These are phyloP conservation scores for Pollenia angustigena DNA, from an alignment of 2,888 invertebrate genomes.

Conservation along the genomic window DNA sequence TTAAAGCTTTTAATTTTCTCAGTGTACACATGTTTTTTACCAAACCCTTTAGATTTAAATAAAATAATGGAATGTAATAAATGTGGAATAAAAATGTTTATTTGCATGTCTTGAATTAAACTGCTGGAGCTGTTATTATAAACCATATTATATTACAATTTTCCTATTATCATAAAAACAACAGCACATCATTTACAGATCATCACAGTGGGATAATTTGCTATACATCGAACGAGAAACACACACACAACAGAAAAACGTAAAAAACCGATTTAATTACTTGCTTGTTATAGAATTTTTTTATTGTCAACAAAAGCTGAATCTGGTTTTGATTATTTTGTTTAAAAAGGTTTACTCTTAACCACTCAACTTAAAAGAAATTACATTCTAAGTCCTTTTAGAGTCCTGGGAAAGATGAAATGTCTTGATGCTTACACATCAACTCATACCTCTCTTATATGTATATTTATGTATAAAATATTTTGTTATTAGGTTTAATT, in stretches of 20 bases:
- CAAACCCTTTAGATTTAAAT: slow-evolving; percentile 10
- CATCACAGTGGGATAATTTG: slow-evolving; percentile 67
- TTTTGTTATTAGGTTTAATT: slow-evolving; percentile 67
- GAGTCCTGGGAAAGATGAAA: slow-evolving; percentile 30
- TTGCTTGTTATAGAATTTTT: slow-evolving; percentile 58
- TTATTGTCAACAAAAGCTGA: slow-evolving; percentile 51
- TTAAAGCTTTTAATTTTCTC: too few species aligned
- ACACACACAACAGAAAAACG: slow-evolving; percentile 37
- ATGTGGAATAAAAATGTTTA: slow-evolving; percentile 4
- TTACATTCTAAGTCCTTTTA: neutral
- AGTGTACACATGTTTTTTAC: too few species aligned
- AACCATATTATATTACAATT: slow-evolving; percentile 73
- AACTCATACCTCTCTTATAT: neutral
- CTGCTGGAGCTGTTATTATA: slow-evolving; percentile 66
- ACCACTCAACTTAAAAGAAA: slow-evolving; percentile 17
- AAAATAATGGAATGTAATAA: slow-evolving; percentile 30
- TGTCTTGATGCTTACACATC: neutral
- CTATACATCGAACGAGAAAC: slow-evolving; percentile 8
- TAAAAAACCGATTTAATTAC: slow-evolving; percentile 65
- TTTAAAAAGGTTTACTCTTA: slow-evolving; percentile 4
- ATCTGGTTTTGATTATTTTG: slow-evolving; percentile 63
- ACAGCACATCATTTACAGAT: slow-evolving; percentile 70
- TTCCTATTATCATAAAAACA: slow-evolving; percentile 64
- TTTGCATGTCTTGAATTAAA: slow-evolving; percentile 42
- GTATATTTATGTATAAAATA: slow-evolving; percentile 42